Evolutionary conservation across 2,888 invertebrate genomes (phyloP).

Genomic region (Orthonychiurus folsomi): DNA sequence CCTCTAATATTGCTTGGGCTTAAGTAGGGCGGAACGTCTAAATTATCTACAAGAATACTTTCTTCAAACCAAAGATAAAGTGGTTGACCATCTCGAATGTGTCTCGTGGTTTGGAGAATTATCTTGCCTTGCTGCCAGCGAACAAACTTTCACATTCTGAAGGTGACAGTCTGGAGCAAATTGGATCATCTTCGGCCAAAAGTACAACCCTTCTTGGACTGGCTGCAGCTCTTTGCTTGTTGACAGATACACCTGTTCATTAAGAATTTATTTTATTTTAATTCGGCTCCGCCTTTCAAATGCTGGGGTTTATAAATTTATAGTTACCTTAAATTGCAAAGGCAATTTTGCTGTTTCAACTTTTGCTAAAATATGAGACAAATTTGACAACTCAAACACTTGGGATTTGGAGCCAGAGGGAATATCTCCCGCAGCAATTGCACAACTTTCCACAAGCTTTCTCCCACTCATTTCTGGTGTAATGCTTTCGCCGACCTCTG

Average conservation of each 20-base stretch:
- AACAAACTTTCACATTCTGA: constrained; percentile 52
- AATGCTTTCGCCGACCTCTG: neutral
- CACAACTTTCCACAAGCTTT: constrained; percentile 9
- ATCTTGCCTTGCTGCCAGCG: constrained; percentile 38
- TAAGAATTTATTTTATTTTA: no score
- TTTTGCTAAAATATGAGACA: constrained; percentile 3
- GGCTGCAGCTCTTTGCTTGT: no score
- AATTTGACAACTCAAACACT: constrained; percentile 17
- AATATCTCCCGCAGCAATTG: constrained; percentile 28
- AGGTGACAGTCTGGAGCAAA: constrained; percentile 59
- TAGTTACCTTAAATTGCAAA: constrained; percentile 1
- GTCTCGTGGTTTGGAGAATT: constrained; percentile 48
- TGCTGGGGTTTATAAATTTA: no score
- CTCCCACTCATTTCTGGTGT: constrained; percentile 3
- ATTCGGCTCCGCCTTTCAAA: constrained; percentile 33
- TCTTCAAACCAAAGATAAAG: constrained; percentile 76
- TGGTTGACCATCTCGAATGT: constrained; percentile 56
- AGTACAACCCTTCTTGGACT: no score
- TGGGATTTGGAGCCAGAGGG: constrained; percentile 29
- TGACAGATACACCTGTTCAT: no score
- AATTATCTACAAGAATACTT: constrained; percentile 55
- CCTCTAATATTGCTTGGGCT: constrained; percentile 72
- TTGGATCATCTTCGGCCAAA: constrained; percentile 42
- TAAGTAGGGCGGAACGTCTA: constrained; percentile 65
- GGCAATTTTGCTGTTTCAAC: no score